Evolutionary conservation across 37 sponge, comb jelly and placozoan genomes (phyloP).

Genomic region (Bolinopsis microptera): DNA sequence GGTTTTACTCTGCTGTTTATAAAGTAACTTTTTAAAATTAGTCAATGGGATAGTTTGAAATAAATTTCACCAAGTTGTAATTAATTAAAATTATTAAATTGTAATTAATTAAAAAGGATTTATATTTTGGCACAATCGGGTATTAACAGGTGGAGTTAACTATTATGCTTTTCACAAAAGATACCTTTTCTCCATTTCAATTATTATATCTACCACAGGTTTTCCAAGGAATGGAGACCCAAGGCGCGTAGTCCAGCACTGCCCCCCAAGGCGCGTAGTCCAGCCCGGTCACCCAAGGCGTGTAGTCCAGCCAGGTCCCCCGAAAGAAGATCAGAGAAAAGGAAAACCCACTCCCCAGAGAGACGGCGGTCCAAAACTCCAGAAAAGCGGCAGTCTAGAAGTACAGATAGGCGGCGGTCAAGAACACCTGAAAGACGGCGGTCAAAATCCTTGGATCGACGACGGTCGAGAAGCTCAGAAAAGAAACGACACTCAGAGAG

Average conservation of each 20-base stretch:
- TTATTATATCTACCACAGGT: background rate
- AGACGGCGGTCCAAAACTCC: too few relatives aligned
- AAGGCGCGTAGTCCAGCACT: background rate
- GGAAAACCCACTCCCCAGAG: background rate
- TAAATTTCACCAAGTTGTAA: too few relatives aligned
- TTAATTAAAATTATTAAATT: too few relatives aligned
- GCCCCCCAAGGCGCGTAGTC: too few relatives aligned
- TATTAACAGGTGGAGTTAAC: too few relatives aligned
- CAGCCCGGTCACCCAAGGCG: background rate
- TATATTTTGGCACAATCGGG: too few relatives aligned
- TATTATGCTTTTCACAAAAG: too few relatives aligned
- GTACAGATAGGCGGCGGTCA: background rate
- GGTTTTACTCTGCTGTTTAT: too few relatives aligned
- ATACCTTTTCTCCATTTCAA: too few relatives aligned
- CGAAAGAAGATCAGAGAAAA: background rate
- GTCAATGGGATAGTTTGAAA: too few relatives aligned
- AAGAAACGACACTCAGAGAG: background rate
- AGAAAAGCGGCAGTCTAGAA: background rate
- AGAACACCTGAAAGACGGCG: background rate
- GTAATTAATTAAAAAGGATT: too few relatives aligned
- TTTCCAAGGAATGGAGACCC: slow-evolving; percentile 13
- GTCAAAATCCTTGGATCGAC: background rate
- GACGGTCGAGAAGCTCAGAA: background rate
- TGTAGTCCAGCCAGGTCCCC: background rate
- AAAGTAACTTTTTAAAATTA: too few relatives aligned